A percentile compares a stretch with the other conserved stretches of the same genome.
These are phyloP conservation scores for Caenorhabditis japonica DNA, from an alignment of 2,888 invertebrate species.

Conservation along the genomic window DNA sequence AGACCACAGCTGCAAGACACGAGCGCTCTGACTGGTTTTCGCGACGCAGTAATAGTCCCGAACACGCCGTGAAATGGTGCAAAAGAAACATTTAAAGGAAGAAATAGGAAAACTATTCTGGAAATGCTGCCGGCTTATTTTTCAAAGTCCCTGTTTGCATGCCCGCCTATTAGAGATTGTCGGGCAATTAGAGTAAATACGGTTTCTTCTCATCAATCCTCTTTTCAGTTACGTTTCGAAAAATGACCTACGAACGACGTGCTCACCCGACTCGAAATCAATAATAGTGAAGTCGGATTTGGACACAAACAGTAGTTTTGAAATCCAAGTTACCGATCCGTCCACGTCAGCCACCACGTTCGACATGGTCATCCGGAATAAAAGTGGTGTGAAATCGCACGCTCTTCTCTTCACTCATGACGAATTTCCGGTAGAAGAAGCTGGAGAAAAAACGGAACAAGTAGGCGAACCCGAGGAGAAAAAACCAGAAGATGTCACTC, in stretches of 20 bases:
- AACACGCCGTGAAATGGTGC: too few relatives aligned
- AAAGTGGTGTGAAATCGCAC: slow-evolving; percentile 19
- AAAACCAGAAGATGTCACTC: not conserved
- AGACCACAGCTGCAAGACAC: too few relatives aligned
- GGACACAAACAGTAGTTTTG: slow-evolving; percentile 11
- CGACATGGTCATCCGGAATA: slow-evolving; percentile 20
- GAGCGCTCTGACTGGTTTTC: too few relatives aligned
- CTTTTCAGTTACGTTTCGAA: slow-evolving; percentile 20
- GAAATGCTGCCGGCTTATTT: too few relatives aligned
- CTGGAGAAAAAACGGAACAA: not conserved
- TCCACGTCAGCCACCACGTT: not conserved
- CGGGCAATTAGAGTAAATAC: too few relatives aligned
- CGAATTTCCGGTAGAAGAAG: too few relatives aligned
- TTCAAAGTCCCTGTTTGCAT: too few relatives aligned
- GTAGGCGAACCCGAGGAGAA: not conserved
- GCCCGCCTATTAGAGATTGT: too few relatives aligned
- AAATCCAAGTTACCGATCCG: slow-evolving; percentile 18
- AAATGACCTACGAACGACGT: slow-evolving; percentile 8
- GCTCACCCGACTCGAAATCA: slow-evolving; percentile 8
- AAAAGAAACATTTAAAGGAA: too few relatives aligned
- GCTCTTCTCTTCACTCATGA: slow-evolving; percentile 22
- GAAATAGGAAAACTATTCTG: too few relatives aligned
- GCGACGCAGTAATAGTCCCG: too few relatives aligned
- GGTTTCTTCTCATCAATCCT: too few relatives aligned
- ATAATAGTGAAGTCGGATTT: slow-evolving; percentile 28